phyloP scores from a whole-genome alignment of 2,797 vertebrate species.

The Crossoptilon crossoptilon region DNA sequence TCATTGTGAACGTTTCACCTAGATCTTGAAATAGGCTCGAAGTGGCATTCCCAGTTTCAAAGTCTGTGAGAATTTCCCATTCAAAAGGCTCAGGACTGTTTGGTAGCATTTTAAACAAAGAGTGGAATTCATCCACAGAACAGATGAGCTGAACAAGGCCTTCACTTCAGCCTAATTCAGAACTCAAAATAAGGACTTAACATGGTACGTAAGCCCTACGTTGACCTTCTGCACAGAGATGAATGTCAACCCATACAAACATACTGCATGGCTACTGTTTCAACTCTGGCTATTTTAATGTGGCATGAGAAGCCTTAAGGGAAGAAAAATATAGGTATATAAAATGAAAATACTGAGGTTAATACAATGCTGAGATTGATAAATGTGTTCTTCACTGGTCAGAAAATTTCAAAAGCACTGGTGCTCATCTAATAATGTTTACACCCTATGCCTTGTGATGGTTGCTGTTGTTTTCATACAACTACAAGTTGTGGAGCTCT shows the following conservation, averaged over 20 bases:
- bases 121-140: background rate
- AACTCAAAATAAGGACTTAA: slow-evolving; percentile 31
- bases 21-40: slow-evolving; percentile 73
- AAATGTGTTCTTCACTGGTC: background rate
- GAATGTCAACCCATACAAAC: background rate
- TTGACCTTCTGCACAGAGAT: background rate
- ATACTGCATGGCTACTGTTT: background rate
- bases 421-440: background rate
- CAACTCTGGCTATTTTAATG: slow-evolving; percentile 10
- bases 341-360: slow-evolving; percentile 13
- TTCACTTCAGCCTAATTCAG: slow-evolving; percentile 21
- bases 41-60: slow-evolving; percentile 66
- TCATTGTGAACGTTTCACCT: slow-evolving; percentile 45
- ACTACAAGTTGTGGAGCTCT: background rate
- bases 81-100: slow-evolving; percentile 66
- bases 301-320: background rate
- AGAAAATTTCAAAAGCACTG: background rate
- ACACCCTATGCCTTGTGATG: background rate
- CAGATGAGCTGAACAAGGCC: slow-evolving; percentile 17
- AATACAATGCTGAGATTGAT: background rate
- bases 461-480: background rate
- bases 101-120: slow-evolving; percentile 53
- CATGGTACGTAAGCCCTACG: background rate
- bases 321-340: background rate
- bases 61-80: slow-evolving; percentile 72